Evolutionary conservation across 1,140 invertebrate genomes (phyloP), one percentile per base, ranked within the genome.

Genomic region (Pseudomyrmex sp.): DNA sequence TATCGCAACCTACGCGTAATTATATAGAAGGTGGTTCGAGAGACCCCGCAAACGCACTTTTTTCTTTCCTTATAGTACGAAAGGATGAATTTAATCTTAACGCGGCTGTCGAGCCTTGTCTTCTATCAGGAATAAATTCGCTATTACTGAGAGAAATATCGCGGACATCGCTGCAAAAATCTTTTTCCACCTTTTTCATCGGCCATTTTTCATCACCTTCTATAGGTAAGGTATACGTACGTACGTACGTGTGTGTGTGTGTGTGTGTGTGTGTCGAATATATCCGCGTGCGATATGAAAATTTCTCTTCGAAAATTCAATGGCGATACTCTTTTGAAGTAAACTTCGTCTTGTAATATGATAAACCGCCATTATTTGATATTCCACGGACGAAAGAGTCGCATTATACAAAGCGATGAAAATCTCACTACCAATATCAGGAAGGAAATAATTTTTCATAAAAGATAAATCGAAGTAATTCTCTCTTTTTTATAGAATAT

Each of bases 1-100:
- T 89, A 85, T 84, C 87, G 85, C 79, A 50, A 9, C 68, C 13
- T 50, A 61, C 65, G 70, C 48, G 83, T 90, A 90, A 90, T 90
- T 89, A 89, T 80, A 87, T 70, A 66, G 23, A n/a, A 56, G 52
- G 20, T 35, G 26, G 10, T 13, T 62, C 23, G 15, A 35, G 35
- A 35, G 5, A 35, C 35, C 35, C 18, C 58, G 2, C 4, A 7
- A 35, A 7, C 3, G 50, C 48, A 23, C 75, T 85, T 80, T 70
- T 82, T 87, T 54, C 84, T 80, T 84, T 84, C 50, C 54, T 18
- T 61, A 26, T 26, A 26, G 26, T 26, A 23, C 15, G n/a, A 63
- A 48, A 58, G 35, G 62, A 56, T 72, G 75, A 86, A 86, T 86
- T 86, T 85, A 80, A 84, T 58, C 18, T 66, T 54, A 20, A 58